These are phyloP conservation scores for Oxyura jamaicensis DNA, from an alignment of 2,113 vertebrate species.

Conservation along the genomic window DNA sequence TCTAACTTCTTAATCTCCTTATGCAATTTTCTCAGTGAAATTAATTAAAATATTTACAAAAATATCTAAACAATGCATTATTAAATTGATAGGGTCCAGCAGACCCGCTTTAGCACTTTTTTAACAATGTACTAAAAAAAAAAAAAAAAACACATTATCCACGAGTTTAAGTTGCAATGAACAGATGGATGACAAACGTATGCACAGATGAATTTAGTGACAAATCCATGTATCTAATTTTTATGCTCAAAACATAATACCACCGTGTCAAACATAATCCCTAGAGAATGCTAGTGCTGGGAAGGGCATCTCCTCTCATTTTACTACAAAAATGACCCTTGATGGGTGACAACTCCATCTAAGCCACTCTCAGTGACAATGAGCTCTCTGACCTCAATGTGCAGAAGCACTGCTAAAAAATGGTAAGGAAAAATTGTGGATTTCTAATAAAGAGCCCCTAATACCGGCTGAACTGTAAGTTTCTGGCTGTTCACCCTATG, in stretches of 20 bases:
- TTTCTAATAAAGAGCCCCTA: slow-evolving; percentile 24
- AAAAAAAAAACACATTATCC: slow-evolving; percentile 45
- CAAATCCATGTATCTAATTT: slow-evolving; percentile 70
- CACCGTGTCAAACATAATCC: slow-evolving; percentile 65
- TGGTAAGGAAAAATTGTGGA: background rate
- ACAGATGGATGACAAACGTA: slow-evolving; percentile 73
- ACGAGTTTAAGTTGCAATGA: slow-evolving; percentile 62
- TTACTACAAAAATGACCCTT: slow-evolving; percentile 16
- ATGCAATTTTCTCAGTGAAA: background rate
- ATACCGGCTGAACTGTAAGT: slow-evolving; percentile 26
- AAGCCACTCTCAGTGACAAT: background rate
- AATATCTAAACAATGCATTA: slow-evolving; percentile 53
- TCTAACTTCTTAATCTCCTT: background rate
- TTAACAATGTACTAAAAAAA: slow-evolving; percentile 54
- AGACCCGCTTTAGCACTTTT: slow-evolving; percentile 50
- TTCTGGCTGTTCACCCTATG: background rate
- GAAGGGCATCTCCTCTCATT: slow-evolving; percentile 44
- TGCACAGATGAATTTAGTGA: slow-evolving; percentile 71
- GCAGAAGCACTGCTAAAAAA: background rate
- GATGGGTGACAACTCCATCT: background rate
- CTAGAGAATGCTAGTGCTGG: background rate
- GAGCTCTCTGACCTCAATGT: background rate
- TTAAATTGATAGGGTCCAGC: slow-evolving; percentile 39
- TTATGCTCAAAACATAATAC: slow-evolving; percentile 70
- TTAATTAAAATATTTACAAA: slow-evolving; percentile 31